These are phyloP conservation scores for Malthinus seriepunctatus DNA, from an alignment of 2,888 invertebrate species.

Conservation along the genomic window DNA sequence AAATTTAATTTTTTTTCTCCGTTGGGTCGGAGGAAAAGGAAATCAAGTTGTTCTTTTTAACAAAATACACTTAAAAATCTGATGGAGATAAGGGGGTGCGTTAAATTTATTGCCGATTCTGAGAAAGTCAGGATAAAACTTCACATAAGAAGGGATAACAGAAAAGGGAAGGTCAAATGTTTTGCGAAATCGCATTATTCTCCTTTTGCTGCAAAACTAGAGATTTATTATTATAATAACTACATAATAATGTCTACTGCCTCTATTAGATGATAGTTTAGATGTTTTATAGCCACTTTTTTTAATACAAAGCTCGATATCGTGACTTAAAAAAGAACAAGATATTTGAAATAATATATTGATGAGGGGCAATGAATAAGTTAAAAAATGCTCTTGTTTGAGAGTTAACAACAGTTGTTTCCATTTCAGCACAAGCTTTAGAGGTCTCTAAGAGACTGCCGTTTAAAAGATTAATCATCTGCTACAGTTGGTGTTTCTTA, in stretches of 20 bases:
- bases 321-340: background rate
- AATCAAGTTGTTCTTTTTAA: constrained; percentile 31
- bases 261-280: constrained; percentile 43
- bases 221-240: constrained; percentile 51
- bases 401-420: too few relatives aligned
- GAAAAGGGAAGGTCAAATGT: constrained; percentile 44
- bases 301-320: constrained; percentile 11
- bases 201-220: constrained; percentile 39
- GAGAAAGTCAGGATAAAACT: constrained; percentile 40
- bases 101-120: constrained; percentile 42
- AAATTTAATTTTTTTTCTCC: constrained; percentile 20
- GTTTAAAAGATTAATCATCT: too few relatives aligned
- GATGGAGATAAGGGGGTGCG: constrained; percentile 30
- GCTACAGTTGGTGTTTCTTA: too few relatives aligned
- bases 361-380: background rate
- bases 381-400: background rate
- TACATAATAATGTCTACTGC: constrained; percentile 47
- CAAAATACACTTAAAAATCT: constrained; percentile 38
- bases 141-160: constrained; percentile 43
- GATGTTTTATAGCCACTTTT: constrained; percentile 39
- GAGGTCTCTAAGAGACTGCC: too few relatives aligned
- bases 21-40: constrained; percentile 14
- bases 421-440: too few relatives aligned
- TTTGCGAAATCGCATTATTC: constrained; percentile 42
- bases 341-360: background rate